These are phyloP conservation scores for Dioctria rufipes DNA, from an alignment of 2,888 invertebrate species.

Conservation along the genomic window DNA sequence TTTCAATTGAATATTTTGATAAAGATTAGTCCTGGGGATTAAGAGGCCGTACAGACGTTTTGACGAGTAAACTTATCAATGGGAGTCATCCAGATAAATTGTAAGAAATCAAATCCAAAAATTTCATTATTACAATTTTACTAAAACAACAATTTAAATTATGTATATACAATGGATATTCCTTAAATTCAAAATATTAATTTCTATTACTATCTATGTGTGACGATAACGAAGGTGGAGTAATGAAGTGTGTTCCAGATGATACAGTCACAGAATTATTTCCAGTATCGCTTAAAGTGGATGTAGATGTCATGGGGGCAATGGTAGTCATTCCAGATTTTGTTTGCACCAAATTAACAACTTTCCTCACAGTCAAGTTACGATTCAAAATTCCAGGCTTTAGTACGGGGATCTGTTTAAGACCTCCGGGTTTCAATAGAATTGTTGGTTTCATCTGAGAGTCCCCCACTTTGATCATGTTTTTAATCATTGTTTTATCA, in stretches of 20 bases:
- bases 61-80: no score
- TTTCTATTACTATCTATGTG: slow-evolving; percentile 5
- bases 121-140: neutral
- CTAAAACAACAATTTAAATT: neutral
- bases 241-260: slow-evolving; percentile 29
- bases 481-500: slow-evolving; percentile 58
- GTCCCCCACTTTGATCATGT: slow-evolving; percentile 58
- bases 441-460: slow-evolving; percentile 62
- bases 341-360: slow-evolving; percentile 63
- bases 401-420: slow-evolving; percentile 63
- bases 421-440: slow-evolving; percentile 63
- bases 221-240: slow-evolving; percentile 7
- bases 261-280: neutral
- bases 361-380: slow-evolving; percentile 65
- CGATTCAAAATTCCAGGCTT: slow-evolving; percentile 63
- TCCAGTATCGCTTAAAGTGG: neutral
- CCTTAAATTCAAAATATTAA: slow-evolving; percentile 7
- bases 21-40: no score
- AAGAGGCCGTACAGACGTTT: no score
- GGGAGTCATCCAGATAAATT: no score
- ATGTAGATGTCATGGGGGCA: neutral
- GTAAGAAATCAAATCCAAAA: neutral
- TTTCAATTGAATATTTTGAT: no score
- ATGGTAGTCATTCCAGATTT: slow-evolving; percentile 23
- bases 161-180: neutral